phyloP scores from a whole-genome alignment of 2,113 vertebrate genomes.

The Cyprinodon brontotheroides region DNA sequence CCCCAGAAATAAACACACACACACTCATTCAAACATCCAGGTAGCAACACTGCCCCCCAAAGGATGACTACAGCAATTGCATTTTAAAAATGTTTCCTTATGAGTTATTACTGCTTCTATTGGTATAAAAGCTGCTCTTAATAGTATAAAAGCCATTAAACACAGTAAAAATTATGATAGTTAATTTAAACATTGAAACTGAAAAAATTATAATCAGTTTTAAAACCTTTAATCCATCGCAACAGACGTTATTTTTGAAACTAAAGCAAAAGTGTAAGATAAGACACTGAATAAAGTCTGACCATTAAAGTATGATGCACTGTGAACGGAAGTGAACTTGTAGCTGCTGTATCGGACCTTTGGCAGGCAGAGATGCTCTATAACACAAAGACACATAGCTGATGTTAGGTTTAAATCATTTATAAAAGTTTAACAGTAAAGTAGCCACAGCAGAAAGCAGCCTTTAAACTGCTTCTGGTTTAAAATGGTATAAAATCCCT shows the following conservation, averaged over 20 bases:
- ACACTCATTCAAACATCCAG: neutral
- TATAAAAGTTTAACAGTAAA: slow-evolving; percentile 11
- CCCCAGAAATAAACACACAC: neutral
- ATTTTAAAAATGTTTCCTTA: neutral
- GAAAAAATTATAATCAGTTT: neutral
- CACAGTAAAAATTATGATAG: neutral
- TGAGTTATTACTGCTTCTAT: neutral
- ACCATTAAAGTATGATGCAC: too few relatives aligned
- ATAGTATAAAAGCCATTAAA: neutral
- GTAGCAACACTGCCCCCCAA: neutral
- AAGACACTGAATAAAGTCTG: too few relatives aligned
- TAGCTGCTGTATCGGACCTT: neutral
- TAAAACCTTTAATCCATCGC: neutral
- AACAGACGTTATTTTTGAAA: neutral
- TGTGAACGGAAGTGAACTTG: neutral
- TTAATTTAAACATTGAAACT: neutral
- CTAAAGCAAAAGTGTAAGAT: too few relatives aligned
- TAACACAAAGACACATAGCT: neutral
- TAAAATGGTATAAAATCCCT: neutral
- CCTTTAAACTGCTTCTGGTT: neutral
- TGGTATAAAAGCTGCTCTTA: neutral
- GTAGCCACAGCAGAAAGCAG: neutral
- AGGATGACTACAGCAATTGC: slow-evolving; percentile 6
- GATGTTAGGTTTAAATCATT: neutral
- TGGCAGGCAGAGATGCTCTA: neutral